These are phyloP conservation scores for Orthosia cruda DNA, from an alignment of 2,888 invertebrate species.

Conservation along the genomic window DNA sequence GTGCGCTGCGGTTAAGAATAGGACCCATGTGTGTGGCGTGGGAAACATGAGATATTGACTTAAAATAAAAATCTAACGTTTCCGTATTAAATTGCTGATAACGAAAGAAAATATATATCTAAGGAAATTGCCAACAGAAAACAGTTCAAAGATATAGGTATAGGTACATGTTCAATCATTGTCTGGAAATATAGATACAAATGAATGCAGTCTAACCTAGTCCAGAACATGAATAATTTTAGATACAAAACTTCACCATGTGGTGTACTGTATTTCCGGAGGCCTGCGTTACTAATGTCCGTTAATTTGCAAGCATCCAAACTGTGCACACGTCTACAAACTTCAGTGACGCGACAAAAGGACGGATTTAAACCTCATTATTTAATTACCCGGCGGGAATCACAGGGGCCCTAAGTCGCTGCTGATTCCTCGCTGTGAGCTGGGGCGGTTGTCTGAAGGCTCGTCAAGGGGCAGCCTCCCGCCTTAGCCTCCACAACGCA, in stretches of 20 bases:
- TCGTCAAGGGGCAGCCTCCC: conserved; percentile 79
- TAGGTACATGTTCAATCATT: background rate
- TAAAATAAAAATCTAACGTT: background rate
- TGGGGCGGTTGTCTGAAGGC: conserved; percentile 82
- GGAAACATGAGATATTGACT: background rate
- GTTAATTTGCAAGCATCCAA: conserved; percentile 54
- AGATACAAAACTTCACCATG: background rate
- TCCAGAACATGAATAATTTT: background rate
- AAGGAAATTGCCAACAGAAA: no score
- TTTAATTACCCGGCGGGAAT: conserved; percentile 86
- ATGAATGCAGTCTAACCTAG: background rate
- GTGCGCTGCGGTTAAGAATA: conserved; percentile 29
- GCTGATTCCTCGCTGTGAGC: conserved; percentile 70
- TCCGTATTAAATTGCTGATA: no score
- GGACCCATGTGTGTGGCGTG: conserved; percentile 13
- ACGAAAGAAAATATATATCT: no score
- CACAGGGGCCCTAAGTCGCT: conserved; percentile 81
- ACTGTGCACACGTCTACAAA: conserved; percentile 62
- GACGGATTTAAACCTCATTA: conserved; percentile 85
- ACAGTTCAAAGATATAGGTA: no score
- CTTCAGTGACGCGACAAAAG: conserved; percentile 69
- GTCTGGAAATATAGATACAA: background rate
- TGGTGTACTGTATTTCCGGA: conserved; percentile 27
- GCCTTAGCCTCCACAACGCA: conserved; percentile 78
- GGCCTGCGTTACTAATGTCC: conserved; percentile 40